Conservation (phyloP, 1,140 invertebrate genomes). For the Centruroides sculpturatus region DNA sequence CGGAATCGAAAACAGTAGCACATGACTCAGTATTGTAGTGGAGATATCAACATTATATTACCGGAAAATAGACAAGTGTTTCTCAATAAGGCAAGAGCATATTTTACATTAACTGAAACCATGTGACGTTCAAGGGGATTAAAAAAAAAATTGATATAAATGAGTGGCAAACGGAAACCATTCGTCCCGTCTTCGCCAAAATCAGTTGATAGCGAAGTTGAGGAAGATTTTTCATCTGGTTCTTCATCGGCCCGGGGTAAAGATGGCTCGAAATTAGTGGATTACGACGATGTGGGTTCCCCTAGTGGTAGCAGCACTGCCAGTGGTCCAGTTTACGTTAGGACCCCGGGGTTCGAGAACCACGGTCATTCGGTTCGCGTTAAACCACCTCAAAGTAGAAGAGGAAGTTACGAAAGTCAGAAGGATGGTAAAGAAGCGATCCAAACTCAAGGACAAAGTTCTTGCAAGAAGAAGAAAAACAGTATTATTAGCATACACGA, state of each 20-base stretch:
- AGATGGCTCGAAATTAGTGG: neutral
- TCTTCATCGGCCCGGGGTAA: neutral
- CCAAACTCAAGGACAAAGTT: too few species aligned
- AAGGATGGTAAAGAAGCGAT: too few species aligned
- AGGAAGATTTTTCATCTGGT: neutral
- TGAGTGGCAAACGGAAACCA: neutral
- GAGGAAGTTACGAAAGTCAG: too few species aligned
- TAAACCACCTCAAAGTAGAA: neutral
- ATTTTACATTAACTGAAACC: too few species aligned
- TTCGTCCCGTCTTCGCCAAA: neutral
- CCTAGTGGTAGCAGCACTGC: slow-evolving; percentile 27
- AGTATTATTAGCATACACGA: too few species aligned
- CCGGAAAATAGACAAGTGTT: too few species aligned
- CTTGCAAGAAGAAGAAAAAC: too few species aligned
- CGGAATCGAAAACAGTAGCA: too few species aligned
- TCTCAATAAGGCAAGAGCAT: too few species aligned
- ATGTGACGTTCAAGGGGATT: too few species aligned
- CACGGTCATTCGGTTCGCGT: slow-evolving; percentile 24
- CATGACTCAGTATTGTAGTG: too few species aligned
- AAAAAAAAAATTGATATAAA: neutral
- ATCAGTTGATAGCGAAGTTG: neutral
- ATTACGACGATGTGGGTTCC: slow-evolving; percentile 15
- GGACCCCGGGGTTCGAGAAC: slow-evolving; percentile 29
- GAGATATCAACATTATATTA: too few species aligned
- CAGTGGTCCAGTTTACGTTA: slow-evolving; percentile 31